These are phyloP conservation scores for Zosterops hypoxanthus DNA, from an alignment of 2,113 vertebrate genomes.

Conservation along the genomic window DNA sequence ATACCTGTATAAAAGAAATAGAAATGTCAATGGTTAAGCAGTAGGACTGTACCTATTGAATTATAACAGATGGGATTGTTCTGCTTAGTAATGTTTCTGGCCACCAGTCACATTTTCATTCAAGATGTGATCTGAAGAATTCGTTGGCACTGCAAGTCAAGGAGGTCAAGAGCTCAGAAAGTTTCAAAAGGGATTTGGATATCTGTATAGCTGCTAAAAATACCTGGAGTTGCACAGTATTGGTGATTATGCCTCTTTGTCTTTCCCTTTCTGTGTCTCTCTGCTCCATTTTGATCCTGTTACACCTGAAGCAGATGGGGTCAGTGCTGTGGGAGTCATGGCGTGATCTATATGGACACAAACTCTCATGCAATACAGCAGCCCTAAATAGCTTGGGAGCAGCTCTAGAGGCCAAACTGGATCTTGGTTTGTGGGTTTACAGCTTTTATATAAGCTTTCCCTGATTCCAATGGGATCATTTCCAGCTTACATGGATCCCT, in stretches of 20 bases:
- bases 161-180: slow-evolving; percentile 11
- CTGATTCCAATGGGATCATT: background rate
- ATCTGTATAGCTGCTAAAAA: background rate
- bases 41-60: background rate
- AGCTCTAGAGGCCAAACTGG: background rate
- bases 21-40: background rate
- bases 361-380: background rate
- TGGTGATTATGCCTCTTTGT: background rate
- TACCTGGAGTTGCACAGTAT: background rate
- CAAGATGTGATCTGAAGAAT: background rate
- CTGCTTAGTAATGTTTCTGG: background rate
- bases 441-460: background rate
- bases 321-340: background rate
- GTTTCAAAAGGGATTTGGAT: slow-evolving; percentile 5
- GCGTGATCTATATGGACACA: background rate
- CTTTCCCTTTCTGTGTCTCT: background rate
- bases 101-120: background rate
- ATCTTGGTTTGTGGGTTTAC: background rate
- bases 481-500: background rate
- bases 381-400: background rate
- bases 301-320: background rate
- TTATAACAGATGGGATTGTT: background rate
- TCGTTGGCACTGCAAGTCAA: background rate
- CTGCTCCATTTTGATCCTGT: fast-evolving
- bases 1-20: background rate